phyloP scores from a whole-genome alignment of 2,113 vertebrate species.

The Cranoglanis bouderius region DNA sequence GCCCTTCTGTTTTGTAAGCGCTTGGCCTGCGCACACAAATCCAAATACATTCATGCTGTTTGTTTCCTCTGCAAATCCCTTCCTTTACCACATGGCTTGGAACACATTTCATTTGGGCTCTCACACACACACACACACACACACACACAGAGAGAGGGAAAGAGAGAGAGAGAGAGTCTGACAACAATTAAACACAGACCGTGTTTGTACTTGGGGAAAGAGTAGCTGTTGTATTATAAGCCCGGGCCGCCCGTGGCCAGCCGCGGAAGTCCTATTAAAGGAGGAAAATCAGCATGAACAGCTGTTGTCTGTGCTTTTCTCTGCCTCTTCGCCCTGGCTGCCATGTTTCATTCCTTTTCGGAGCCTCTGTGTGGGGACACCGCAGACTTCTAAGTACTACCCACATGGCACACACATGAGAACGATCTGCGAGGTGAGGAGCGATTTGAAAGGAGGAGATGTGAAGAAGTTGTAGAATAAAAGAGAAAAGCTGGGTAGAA shows the following conservation, averaged over 20 bases:
- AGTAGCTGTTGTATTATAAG: slow-evolving; percentile 68
- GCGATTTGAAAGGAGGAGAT: neutral
- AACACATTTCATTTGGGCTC: slow-evolving; percentile 54
- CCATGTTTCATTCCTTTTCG: slow-evolving; percentile 62
- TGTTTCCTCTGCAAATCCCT: slow-evolving; percentile 61
- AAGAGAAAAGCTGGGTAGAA: neutral
- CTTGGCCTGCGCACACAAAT: slow-evolving; percentile 12
- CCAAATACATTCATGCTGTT: slow-evolving; percentile 64
- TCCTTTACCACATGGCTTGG: slow-evolving; percentile 61
- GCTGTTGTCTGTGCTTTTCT: slow-evolving; percentile 68
- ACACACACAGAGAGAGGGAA: neutral
- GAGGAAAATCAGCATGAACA: slow-evolving; percentile 72
- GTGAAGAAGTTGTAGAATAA: neutral
- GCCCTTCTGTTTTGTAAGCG: slow-evolving; percentile 12
- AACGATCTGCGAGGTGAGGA: slow-evolving; percentile 14
- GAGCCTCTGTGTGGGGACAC: slow-evolving; percentile 59
- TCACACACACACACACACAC: neutral
- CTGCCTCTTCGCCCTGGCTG: slow-evolving; percentile 62
- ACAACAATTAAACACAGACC: slow-evolving; percentile 74
- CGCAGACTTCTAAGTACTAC: slow-evolving; percentile 58
- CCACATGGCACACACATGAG: slow-evolving; percentile 69
- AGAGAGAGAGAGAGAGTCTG: slow-evolving; percentile 65
- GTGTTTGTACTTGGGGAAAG: slow-evolving; percentile 67
- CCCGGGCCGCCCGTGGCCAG: slow-evolving; percentile 65
- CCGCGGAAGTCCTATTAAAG: slow-evolving; percentile 73